These are phyloP conservation scores for Eupristina koningsbergeri DNA, from an alignment of 1,140 invertebrate species.

Conservation along the genomic window DNA sequence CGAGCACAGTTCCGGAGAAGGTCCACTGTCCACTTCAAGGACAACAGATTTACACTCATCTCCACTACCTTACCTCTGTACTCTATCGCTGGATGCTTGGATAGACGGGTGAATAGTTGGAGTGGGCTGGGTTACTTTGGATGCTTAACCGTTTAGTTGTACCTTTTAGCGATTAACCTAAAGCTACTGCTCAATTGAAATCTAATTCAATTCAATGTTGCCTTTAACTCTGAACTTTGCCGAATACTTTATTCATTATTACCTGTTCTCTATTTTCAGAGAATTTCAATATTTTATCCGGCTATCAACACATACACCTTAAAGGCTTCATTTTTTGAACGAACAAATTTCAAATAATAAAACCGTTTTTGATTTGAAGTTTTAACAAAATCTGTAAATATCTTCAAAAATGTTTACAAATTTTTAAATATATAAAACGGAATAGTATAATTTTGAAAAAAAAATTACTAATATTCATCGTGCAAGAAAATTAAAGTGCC, in stretches of 20 bases:
- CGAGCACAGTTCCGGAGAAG: constrained; percentile 6
- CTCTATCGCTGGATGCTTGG: no score
- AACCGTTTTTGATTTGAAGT: no score
- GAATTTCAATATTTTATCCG: background rate
- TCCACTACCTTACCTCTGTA: background rate
- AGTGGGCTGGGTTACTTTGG: background rate
- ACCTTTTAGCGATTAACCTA: background rate
- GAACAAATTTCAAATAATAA: no score
- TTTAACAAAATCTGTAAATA: no score
- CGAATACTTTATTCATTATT: background rate
- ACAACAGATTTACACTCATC: constrained; percentile 1
- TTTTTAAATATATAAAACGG: no score
- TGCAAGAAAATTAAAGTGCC: no score
- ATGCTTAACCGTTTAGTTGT: background rate
- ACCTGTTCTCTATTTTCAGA: background rate
- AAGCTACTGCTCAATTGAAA: background rate
- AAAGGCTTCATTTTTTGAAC: no score
- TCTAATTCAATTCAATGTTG: constrained; percentile 9
- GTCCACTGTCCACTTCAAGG: background rate
- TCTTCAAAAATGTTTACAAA: no score
- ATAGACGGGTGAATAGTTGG: background rate
- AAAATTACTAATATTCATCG: no score
- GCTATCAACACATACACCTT: background rate
- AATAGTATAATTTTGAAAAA: no score
- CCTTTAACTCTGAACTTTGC: background rate